phyloP scores from a whole-genome alignment of 2,113 vertebrate genomes.

The Rana temporaria region DNA sequence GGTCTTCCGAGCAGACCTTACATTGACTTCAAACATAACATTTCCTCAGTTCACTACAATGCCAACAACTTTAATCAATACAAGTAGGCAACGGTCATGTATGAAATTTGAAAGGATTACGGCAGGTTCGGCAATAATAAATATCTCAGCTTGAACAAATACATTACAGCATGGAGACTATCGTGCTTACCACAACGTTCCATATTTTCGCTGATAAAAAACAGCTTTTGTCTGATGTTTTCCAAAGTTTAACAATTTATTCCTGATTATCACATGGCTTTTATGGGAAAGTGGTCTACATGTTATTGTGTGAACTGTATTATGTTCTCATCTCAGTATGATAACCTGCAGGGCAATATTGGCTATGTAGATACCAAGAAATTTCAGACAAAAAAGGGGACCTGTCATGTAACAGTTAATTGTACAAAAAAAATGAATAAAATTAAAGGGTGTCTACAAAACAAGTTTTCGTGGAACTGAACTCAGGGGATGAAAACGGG shows the following conservation, averaged over 20 bases:
- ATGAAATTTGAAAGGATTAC: conserved; percentile 31
- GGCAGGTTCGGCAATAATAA: conserved; percentile 28
- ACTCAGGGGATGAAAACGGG: too few species aligned
- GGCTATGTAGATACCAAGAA: too few species aligned
- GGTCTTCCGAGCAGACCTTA: not conserved
- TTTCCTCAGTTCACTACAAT: not conserved
- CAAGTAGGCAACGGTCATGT: conserved; percentile 18
- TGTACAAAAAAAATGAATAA: too few species aligned
- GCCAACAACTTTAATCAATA: conserved; percentile 34
- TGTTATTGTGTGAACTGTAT: conserved; percentile 15
- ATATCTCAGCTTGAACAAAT: conserved; percentile 43
- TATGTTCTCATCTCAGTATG: not conserved
- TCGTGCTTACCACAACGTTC: conserved; percentile 2
- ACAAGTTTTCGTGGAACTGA: too few species aligned
- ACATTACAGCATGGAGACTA: conserved; percentile 45
- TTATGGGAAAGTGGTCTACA: not conserved
- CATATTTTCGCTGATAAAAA: conserved; percentile 23
- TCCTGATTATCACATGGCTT: conserved; percentile 14
- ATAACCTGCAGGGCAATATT: not conserved
- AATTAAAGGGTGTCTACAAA: too few species aligned
- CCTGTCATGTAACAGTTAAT: too few species aligned
- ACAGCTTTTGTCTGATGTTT: not conserved
- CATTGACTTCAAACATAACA: not conserved
- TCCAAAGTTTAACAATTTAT: conserved; percentile 28
- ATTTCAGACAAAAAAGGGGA: too few species aligned